Percentiles rank a stretch among this genome's conserved stretches.
Evolutionary conservation across 2,888 invertebrate species (phyloP).

Genomic region (Didymodactylos carnosus): DNA sequence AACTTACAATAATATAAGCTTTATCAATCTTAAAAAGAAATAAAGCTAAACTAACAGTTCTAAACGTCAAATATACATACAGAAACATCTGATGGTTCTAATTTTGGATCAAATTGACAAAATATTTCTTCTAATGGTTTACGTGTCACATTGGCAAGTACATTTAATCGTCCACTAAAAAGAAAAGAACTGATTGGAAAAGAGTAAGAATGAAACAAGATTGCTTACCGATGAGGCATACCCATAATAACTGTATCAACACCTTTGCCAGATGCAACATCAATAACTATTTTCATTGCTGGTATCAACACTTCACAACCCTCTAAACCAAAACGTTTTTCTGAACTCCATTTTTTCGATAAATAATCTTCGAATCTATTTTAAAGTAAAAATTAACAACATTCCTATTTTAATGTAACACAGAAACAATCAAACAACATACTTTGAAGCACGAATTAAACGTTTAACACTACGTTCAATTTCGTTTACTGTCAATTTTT

Average conservation of each 20-base stretch:
- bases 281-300: slow-evolving; percentile 92
- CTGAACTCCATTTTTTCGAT: slow-evolving; percentile 93
- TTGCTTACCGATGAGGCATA: slow-evolving; percentile 46
- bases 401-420: background rate
- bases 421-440: no score
- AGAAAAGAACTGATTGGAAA: background rate
- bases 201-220: background rate
- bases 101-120: slow-evolving; percentile 64
- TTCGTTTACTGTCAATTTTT: slow-evolving; percentile 64
- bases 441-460: slow-evolving; percentile 54
- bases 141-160: slow-evolving; percentile 70
- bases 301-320: slow-evolving; percentile 97
- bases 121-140: slow-evolving; percentile 72
- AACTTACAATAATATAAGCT: no score
- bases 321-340: slow-evolving; percentile 95
- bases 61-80: background rate
- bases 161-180: slow-evolving; percentile 58
- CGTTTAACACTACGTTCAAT: slow-evolving; percentile 80
- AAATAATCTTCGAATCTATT: slow-evolving; percentile 82
- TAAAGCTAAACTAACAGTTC: background rate
- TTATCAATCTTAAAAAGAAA: no score
- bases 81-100: background rate
- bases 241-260: slow-evolving; percentile 93
- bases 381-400: background rate
- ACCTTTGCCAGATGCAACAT: slow-evolving; percentile 74